A percentile compares a stretch with the other conserved stretches of the same genome.
Evolutionary conservation across 2,797 vertebrate genomes (phyloP).

Genomic region (Clangula hyemalis): DNA sequence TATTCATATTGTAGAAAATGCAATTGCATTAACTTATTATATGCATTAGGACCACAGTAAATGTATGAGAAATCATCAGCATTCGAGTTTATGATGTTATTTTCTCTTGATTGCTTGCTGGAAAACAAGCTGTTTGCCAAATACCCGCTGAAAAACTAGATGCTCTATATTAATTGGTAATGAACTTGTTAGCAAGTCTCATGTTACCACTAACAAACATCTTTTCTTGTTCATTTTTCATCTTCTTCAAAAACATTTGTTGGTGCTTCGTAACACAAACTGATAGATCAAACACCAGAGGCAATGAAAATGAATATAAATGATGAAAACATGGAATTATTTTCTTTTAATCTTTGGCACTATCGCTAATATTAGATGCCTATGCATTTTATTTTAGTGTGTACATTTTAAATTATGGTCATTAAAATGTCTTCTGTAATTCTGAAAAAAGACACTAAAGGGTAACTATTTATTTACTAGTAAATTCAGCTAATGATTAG

Average conservation of each 20-base stretch:
- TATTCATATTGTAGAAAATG: neutral
- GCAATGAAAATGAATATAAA: constrained; percentile 56
- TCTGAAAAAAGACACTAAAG: constrained; percentile 7
- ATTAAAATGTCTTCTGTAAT: neutral
- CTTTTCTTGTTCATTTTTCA: constrained; percentile 19
- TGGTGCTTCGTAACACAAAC: constrained; percentile 44
- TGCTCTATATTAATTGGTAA: neutral
- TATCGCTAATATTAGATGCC: constrained; percentile 4
- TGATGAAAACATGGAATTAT: constrained; percentile 23
- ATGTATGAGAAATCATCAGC: neutral
- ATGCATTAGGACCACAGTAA: neutral
- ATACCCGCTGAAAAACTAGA: neutral
- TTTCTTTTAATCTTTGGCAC: constrained; percentile 47
- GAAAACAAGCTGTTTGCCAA: constrained; percentile 18
- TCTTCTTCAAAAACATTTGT: constrained; percentile 53
- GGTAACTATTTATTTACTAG: neutral
- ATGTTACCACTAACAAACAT: neutral
- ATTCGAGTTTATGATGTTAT: neutral
- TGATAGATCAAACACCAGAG: constrained; percentile 66
- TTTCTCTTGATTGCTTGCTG: constrained; percentile 8
- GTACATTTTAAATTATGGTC: neutral
- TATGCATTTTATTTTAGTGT: neutral
- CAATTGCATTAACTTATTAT: neutral
- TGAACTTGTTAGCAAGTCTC: neutral
- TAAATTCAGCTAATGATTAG: neutral